Evolutionary conservation across 1,140 invertebrate genomes (phyloP), one percentile per base, ranked within the genome.

Genomic region (Rhynchophorus ferrugineus): DNA sequence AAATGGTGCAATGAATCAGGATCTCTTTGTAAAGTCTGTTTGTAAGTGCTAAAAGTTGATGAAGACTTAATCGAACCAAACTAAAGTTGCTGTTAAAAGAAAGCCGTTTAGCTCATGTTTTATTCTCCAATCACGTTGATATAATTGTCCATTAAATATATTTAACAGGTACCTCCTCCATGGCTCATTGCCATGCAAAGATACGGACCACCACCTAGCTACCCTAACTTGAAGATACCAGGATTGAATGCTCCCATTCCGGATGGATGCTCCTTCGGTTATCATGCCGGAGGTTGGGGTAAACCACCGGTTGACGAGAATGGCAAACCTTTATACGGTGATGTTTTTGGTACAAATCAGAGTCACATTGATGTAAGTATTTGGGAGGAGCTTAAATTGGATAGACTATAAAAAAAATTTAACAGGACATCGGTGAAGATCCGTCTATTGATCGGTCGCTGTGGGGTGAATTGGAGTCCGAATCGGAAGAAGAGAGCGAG

Each of bases 181-280:
- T 99, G 97, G 97, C 73, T 99, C 17, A 99, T 99, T 73, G 97
- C 97, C 3, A 99, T 99, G 86, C 97, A 99, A 72, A 82, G 96
- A 59, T 99, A 99, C 72, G 97, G 97, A 0, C 97, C 97, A 3
- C 97, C 97, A 3, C 97, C 97, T 0, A 98, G 93, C 35, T 99
- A 99, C 75, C 97, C 97, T 1, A 98, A 97, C 75, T 74, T 99
- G 0, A 98, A 98, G 72, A 96, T 99, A 64, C 91, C 95, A 8
- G 85, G 84, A 0, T 75, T 99, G 1, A 96, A 95, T 72, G 90
- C 90, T 9, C 89, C 91, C 0, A 95, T 96, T 65, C 94, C 94
- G 1, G 92, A 98, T 60, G 87, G 89, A 5, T 98, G 95, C 69
- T 89, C 92, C 0, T 99, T 99, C 73, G 96, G 96, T 20, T 99